Evolutionary conservation across 2,113 vertebrate species (phyloP).

Genomic region (Aphelocoma coerulescens): DNA sequence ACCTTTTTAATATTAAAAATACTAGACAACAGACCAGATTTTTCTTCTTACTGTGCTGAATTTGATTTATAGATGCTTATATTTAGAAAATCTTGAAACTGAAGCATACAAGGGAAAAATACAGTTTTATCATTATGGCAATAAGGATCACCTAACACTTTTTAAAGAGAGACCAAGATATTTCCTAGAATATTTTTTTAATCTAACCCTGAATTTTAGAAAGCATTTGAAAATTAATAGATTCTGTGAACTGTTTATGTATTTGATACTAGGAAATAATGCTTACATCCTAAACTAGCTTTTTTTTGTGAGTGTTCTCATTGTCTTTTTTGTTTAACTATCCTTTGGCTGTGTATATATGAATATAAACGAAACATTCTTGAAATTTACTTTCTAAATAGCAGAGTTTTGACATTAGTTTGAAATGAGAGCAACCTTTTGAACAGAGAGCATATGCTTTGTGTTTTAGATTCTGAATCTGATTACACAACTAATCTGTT

Average conservation of each 20-base stretch:
- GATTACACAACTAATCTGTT: slow-evolving; percentile 28
- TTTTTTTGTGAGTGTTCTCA: background rate
- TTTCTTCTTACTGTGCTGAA: background rate
- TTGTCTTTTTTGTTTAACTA: slow-evolving; percentile 1
- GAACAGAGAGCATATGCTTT: slow-evolving; percentile 35
- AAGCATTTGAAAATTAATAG: background rate
- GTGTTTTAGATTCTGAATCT: slow-evolving; percentile 24
- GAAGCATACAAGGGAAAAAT: background rate
- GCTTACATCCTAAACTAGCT: background rate
- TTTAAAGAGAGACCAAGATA: background rate
- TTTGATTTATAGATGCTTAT: background rate
- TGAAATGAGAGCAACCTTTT: slow-evolving; percentile 30
- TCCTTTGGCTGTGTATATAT: background rate
- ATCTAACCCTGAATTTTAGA: background rate
- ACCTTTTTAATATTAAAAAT: background rate
- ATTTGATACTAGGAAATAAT: background rate
- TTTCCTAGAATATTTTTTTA: background rate
- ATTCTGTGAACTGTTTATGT: background rate
- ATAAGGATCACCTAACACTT: background rate
- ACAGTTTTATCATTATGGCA: background rate
- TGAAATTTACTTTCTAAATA: slow-evolving; percentile 36
- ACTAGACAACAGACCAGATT: background rate
- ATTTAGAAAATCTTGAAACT: background rate
- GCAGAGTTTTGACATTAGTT: slow-evolving; percentile 17
- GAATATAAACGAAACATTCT: background rate